Evolutionary conservation across 2,888 invertebrate genomes (phyloP), one percentile per base, ranked within the genome.

Genomic region (Drosophila quinaria): DNA sequence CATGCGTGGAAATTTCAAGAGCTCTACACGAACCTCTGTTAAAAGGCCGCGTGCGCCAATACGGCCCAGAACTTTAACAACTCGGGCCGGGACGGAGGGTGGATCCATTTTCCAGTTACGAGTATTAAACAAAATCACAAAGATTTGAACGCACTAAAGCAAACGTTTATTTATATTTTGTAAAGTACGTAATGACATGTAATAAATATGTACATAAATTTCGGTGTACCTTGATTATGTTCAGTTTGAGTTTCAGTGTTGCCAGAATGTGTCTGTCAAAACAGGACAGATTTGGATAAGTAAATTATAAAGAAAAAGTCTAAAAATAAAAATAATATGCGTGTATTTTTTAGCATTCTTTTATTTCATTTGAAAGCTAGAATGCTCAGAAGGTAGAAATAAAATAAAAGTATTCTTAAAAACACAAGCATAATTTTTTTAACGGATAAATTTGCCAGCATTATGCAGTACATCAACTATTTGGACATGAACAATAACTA

Each of bases 21-120:
- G 35, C 50, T 89, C 68, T 6, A 84, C 65, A 2, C 87, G 89
- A 2, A 89, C 89, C 9, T 81, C 71, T 0, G 85, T 84, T 0
- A 70, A 6, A 10, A 66, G 0, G 0, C 87, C 85, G 0, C 62
- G 56, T 10, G 89, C 80, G 1, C 84, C 84, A 29, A 89, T 56
- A 1, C 80, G 79, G 2, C 89, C 85, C 15, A 84, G 17, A 11
- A 84, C 59, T 22, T 84, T 89, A 1, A 84, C 54, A 6, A 84
- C 89, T 15, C 71, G 70, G n/a, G 85, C 84, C 35, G 75, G 79
- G 0, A 52, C 46, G 3, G 44, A 22, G 5, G 56, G 42, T 8
- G 59, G 10, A 6, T 81, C 75, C 64, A 87, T 64, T 58, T 35
- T 37, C 0, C 4, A 39, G n/a, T 15, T 54, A n/a, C 6, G n/a